Evolutionary conservation across 2,797 vertebrate genomes (phyloP).

Genomic region (Rhincodon typus): DNA sequence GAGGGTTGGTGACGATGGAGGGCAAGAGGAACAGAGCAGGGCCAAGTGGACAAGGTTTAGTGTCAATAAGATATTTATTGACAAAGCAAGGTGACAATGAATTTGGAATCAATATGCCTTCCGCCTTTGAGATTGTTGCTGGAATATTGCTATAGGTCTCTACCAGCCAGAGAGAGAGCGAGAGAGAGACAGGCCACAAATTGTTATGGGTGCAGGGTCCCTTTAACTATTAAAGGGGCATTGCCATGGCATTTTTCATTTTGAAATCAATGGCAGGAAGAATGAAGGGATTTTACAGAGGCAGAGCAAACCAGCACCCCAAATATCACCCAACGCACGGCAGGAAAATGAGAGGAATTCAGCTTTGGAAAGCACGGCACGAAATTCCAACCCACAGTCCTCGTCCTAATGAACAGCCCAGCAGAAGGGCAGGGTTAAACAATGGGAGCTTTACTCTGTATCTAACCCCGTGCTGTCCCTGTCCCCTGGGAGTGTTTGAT

Average conservation of each 20-base stretch:
- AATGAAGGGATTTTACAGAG: no score
- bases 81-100: background rate
- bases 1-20: no score
- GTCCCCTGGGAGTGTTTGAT: no score
- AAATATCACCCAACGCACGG: no score
- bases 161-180: no score
- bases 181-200: background rate
- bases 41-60: background rate
- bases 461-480: background rate
- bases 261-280: no score
- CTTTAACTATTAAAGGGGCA: background rate
- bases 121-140: no score
- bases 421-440: background rate
- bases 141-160: background rate
- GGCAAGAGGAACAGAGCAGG: no score
- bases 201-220: background rate
- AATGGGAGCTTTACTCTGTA: background rate
- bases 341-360: no score
- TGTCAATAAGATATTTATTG: background rate
- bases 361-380: background rate
- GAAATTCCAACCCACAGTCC: rapidly evolving
- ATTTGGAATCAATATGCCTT: background rate
- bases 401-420: background rate
- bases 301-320: no score
- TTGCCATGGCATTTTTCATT: no score